Evolutionary conservation across 2,797 vertebrate genomes (phyloP).

Genomic region (Acomys russatus): DNA sequence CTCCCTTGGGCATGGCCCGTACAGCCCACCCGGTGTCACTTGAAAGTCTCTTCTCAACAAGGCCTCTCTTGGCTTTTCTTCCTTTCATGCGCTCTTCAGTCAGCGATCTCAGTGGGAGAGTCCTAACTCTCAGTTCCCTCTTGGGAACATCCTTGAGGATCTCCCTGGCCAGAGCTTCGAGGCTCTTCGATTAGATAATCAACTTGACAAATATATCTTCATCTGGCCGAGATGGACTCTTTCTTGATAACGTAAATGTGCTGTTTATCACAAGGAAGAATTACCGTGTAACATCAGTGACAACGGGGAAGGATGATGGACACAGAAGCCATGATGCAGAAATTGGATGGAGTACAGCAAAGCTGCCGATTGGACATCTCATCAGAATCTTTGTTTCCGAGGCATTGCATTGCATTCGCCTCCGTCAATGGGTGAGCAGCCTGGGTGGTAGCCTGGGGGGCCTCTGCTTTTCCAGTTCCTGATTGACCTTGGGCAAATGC

Average conservation of each 20-base stretch:
- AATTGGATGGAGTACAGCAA: not conserved
- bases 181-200: not conserved
- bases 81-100: not conserved
- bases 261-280: not conserved
- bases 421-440: not conserved
- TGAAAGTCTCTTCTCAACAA: not conserved
- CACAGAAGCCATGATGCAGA: not conserved
- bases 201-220: not conserved
- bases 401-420: not conserved
- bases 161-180: not conserved
- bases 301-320: not conserved
- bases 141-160: not conserved
- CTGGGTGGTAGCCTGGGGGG: not conserved
- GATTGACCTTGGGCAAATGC: conserved; percentile 8
- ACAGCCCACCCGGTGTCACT: not conserved
- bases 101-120: not conserved
- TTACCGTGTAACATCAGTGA: not conserved
- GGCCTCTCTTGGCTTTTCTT: not conserved
- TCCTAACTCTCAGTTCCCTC: not conserved
- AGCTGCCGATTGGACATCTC: not conserved
- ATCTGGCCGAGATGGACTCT: not conserved
- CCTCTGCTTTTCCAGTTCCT: not conserved
- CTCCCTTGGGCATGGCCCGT: not conserved
- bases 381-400: not conserved
- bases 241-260: conserved; percentile 4